Percentiles rank a stretch among this genome's conserved stretches.
These are phyloP conservation scores for Calliopsis andreniformis DNA, from an alignment of 1,140 invertebrate species.

Conservation along the genomic window DNA sequence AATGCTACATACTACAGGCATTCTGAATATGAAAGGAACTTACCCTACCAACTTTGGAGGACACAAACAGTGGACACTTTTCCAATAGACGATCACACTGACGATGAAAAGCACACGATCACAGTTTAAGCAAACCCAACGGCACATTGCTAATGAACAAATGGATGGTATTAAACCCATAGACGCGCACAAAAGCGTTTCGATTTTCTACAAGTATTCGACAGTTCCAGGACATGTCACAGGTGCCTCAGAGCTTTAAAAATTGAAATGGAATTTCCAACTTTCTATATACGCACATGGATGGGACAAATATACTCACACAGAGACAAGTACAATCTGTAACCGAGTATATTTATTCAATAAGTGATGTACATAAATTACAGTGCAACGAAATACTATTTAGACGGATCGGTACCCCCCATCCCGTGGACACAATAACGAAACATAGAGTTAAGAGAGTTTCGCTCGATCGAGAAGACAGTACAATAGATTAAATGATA, in stretches of 20 bases:
- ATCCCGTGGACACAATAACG: conserved; percentile 49
- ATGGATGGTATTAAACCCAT: background rate
- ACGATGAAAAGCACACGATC: conserved; percentile 21
- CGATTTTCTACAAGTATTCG: background rate
- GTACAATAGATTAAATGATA: conserved; percentile 9
- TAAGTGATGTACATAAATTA: conserved; percentile 75
- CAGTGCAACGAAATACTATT: conserved; percentile 73
- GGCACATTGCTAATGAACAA: background rate
- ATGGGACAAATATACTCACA: conserved; percentile 17
- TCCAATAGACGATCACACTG: conserved; percentile 30
- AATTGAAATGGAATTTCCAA: background rate
- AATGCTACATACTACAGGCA: background rate
- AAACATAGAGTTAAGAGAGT: conserved; percentile 28
- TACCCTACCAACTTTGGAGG: conserved; percentile 16
- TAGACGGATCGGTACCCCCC: conserved; percentile 65
- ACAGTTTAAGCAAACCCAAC: conserved; percentile 21
- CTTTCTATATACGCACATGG: background rate
- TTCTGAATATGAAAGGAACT: background rate
- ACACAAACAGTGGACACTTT: conserved; percentile 4
- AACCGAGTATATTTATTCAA: conserved; percentile 71
- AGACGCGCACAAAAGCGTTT: background rate
- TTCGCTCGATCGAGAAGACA: conserved; percentile 27
- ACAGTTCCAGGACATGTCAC: background rate
- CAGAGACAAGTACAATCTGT: conserved; percentile 47
- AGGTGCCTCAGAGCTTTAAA: background rate